Base-by-base conservation (phyloP, 1,140 invertebrate genomes). In the Meloidogyne chitwoodi region DNA sequence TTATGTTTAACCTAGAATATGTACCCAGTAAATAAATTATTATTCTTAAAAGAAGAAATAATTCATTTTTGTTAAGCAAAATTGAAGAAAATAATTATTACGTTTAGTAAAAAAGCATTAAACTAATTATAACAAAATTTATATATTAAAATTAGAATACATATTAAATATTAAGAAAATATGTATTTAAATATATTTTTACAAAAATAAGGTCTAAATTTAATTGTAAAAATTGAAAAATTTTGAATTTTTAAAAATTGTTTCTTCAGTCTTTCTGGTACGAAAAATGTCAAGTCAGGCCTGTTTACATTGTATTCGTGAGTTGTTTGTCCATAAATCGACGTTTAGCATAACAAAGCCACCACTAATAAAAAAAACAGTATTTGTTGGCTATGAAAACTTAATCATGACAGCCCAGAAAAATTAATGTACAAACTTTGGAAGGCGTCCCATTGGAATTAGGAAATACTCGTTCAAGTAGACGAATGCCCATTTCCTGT, bases 291-390 rank as follows among this genome's bases (percentile, higher is more conserved):
- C n/a, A 56, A 56, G n/a, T n/a, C 19, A 56, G 10, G 65, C 65
- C 22, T 38, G 34, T 44, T 31, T 61, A 78, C 78, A 78, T 80
- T 27, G 31, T 80, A 34, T 80, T 73, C 22, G 81, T 70, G 10
- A 99, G 89, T 63, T 94, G 96, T 87, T 98, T 99, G 86, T 99
- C 96, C 96, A 99, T 98, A 87, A 99, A 99, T 90, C 96, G 96
- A 91, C 95, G 96, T 87, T 96, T 96, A 19, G 94, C 92, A 90
- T 99, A 99, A 87, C 96, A 99, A 34, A 98, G 89, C 97, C 97
- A 99, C 96, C 96, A 99, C 89, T 91, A 86, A 89, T 88, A 27
- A 77, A 68, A 27, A 27, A 79, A 56, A 63, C 1, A 73, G 4
- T 6, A 16, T 48, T 64, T n/a, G 11, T 22, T 71, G 72, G 8